phyloP scores from a whole-genome alignment of 35 echinoderm and acorn worm genomes.

The Holothuria glaberrima region DNA sequence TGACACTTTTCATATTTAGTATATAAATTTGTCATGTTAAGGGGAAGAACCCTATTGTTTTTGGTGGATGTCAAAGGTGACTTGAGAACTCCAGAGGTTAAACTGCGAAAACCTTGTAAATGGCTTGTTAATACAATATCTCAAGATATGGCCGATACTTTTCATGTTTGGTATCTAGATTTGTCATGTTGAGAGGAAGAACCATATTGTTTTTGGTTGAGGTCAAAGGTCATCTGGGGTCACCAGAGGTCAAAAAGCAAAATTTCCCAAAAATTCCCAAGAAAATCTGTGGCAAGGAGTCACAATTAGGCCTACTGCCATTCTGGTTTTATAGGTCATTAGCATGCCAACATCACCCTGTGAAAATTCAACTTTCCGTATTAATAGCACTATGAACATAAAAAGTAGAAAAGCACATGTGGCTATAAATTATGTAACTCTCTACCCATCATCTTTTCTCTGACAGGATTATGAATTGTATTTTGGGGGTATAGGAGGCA shows the following conservation, averaged over 20 bases:
- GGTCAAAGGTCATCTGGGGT: neutral
- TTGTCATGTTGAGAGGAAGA: neutral
- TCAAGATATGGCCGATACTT: neutral
- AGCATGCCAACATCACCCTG: too few relatives aligned
- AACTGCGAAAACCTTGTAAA: neutral
- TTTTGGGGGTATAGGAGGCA: neutral
- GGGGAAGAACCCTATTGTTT: neutral
- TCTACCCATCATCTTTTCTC: neutral
- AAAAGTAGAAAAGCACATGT: too few relatives aligned
- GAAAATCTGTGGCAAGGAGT: too few relatives aligned
- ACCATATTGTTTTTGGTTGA: neutral
- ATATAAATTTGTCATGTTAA: too few relatives aligned
- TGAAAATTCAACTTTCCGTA: too few relatives aligned
- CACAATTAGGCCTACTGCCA: too few relatives aligned
- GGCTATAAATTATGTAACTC: too few relatives aligned
- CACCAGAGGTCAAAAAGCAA: neutral
- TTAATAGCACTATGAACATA: too few relatives aligned
- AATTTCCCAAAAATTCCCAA: too few relatives aligned
- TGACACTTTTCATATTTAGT: too few relatives aligned
- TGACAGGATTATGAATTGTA: constrained; percentile 34
- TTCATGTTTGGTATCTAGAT: neutral
- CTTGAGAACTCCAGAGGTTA: neutral
- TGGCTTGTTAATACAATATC: neutral
- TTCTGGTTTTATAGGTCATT: too few relatives aligned
- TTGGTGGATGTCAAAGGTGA: neutral